These are phyloP conservation scores for Hydrozoanthus gracilis DNA, from an alignment of 92 coral and sea anemone genomes.

Conservation along the genomic window DNA sequence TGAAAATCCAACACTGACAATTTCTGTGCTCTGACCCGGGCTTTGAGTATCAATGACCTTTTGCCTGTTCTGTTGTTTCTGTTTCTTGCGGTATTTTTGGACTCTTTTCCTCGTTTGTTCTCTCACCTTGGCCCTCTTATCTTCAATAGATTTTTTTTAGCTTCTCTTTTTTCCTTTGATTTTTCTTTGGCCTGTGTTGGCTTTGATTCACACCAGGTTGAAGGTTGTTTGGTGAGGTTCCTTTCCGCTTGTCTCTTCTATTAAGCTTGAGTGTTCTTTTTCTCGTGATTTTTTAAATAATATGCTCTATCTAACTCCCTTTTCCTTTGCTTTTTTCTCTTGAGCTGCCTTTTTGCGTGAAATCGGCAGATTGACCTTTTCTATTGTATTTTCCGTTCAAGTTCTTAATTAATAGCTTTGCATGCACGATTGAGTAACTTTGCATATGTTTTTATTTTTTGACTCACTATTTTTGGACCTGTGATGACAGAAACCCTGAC, in stretches of 20 bases:
- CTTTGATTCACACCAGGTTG: conserved; percentile 23
- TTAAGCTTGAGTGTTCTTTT: conserved; percentile 9
- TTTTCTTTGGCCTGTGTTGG: conserved; percentile 22
- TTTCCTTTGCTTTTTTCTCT: conserved; percentile 3
- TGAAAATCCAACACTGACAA: conserved; percentile 8
- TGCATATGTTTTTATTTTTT: conserved; percentile 6
- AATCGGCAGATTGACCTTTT: conserved; percentile 1
- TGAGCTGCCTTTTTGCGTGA: not conserved
- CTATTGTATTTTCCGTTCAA: not conserved
- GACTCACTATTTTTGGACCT: not conserved
- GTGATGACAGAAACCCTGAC: not conserved
- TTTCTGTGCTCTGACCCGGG: not conserved
- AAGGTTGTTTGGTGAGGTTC: conserved; percentile 16
- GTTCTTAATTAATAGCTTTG: not conserved
- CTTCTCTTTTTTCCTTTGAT: conserved; percentile 21
- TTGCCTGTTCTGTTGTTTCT: conserved; percentile 34
- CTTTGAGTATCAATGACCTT: not conserved
- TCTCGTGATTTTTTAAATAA: conserved; percentile 19
- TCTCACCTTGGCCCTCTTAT: conserved; percentile 19
- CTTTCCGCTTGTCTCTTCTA: conserved; percentile 22
- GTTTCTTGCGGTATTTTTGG: conserved; percentile 14
- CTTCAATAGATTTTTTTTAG: not conserved
- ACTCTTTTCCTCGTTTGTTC: conserved; percentile 47
- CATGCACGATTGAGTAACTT: not conserved
- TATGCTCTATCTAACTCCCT: conserved; percentile 15